Conservation (phyloP, 53 echinoderm and acorn worm species). For the Henricia sp. region DNA sequence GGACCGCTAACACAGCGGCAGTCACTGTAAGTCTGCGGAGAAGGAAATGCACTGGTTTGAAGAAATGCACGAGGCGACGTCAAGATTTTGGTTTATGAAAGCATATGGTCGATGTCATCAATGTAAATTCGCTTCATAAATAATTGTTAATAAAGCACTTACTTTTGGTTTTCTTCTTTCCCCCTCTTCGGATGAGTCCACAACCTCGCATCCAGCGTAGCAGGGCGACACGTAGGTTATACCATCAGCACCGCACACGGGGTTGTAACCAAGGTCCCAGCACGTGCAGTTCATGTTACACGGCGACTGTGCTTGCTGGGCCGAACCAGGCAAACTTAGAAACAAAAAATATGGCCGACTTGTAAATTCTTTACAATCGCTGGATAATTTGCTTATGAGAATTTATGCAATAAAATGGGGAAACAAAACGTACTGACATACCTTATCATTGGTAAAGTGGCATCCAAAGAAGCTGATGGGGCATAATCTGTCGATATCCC, state of each 20-base stretch:
- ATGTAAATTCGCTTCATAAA: neutral
- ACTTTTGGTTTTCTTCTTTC: neutral
- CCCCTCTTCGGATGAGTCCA: neutral
- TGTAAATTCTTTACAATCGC: no score
- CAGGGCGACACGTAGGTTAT: slow-evolving; percentile 74
- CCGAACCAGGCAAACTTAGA: neutral
- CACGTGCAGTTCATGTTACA: slow-evolving; percentile 68
- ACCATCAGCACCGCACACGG: slow-evolving; percentile 76
- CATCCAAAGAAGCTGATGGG: neutral
- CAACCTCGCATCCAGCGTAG: slow-evolving; percentile 66
- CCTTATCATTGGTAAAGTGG: no score
- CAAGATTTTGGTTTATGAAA: no score
- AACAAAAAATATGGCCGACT: no score
- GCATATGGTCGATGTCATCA: neutral
- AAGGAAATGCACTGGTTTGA: neutral
- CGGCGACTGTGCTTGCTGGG: neutral
- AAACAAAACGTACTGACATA: no score
- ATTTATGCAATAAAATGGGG: no score
- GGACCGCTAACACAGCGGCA: neutral
- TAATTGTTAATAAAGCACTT: neutral
- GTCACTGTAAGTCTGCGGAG: neutral
- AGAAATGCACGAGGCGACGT: neutral
- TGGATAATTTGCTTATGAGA: no score
- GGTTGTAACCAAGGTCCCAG: slow-evolving; percentile 40
- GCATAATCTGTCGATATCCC: neutral